Evolutionary conservation across 2,888 invertebrate genomes (phyloP).

Genomic region (Pristionchus entomophagus): DNA sequence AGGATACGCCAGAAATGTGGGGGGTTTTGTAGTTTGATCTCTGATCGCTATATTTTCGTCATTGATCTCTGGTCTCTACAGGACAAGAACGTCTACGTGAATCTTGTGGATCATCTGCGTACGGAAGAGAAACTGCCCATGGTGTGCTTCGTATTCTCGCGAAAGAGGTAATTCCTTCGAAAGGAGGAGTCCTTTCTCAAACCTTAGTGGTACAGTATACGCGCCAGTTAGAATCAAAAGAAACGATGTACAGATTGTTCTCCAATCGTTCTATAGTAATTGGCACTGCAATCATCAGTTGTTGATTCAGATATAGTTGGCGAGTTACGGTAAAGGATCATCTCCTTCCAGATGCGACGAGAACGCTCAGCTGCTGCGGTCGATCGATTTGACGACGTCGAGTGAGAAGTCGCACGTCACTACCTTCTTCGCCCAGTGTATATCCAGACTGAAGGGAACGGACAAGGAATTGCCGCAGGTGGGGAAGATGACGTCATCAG

Average conservation of each 20-base stretch:
- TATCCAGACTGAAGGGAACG: slow-evolving; percentile 87
- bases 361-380: slow-evolving; percentile 81
- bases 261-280: too few species aligned
- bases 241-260: too few species aligned
- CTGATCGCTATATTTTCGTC: too few species aligned
- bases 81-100: slow-evolving; percentile 88
- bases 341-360: slow-evolving; percentile 83
- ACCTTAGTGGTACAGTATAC: too few species aligned
- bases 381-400: slow-evolving; percentile 86
- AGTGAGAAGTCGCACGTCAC: slow-evolving; percentile 87
- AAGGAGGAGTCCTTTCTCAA: too few species aligned
- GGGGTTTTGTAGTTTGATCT: not conserved
- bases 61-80: not conserved
- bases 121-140: slow-evolving; percentile 90
- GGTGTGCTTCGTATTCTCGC: slow-evolving; percentile 93
- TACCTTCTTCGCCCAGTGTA: slow-evolving; percentile 88
- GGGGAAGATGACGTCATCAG: not conserved
- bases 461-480: slow-evolving; percentile 92
- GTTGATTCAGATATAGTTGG: too few species aligned
- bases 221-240: too few species aligned
- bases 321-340: not conserved
- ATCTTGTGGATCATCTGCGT: slow-evolving; percentile 87
- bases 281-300: too few species aligned
- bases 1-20: slow-evolving; percentile 41
- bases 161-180: slow-evolving; percentile 81